Evolutionary conservation across 2,113 vertebrate genomes (phyloP).

Genomic region (Xerus inauris): DNA sequence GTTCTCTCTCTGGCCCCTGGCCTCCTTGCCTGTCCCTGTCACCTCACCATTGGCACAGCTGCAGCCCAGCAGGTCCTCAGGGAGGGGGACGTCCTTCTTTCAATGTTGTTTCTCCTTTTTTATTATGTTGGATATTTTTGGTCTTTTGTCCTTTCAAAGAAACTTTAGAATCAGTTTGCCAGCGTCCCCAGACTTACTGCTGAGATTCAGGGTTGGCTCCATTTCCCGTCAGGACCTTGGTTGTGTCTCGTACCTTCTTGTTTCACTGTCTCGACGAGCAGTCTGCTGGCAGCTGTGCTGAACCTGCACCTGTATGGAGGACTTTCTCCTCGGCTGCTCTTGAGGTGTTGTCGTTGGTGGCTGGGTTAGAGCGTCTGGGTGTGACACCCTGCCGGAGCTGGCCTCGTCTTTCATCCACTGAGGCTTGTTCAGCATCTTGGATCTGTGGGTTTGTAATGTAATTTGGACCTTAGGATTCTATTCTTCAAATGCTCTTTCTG

Average conservation of each 20-base stretch:
- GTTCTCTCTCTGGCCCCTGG: not conserved
- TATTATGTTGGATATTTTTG: too few species aligned
- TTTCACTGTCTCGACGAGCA: too few species aligned
- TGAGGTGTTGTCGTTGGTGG: not conserved
- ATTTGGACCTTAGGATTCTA: not conserved
- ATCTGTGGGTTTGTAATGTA: not conserved
- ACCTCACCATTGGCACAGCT: fast-evolving
- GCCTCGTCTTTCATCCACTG: not conserved
- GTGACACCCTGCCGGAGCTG: not conserved
- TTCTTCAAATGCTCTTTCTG: not conserved
- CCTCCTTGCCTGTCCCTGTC: not conserved
- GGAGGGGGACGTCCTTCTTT: fast-evolving
- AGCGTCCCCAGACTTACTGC: not conserved
- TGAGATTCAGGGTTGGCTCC: not conserved
- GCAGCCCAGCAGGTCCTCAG: too few species aligned
- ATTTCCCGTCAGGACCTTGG: not conserved
- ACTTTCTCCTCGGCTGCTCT: not conserved
- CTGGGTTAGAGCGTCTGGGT: too few species aligned
- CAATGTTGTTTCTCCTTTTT: not conserved
- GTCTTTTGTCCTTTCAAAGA: too few species aligned
- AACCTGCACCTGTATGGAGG: not conserved
- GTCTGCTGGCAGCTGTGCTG: not conserved
- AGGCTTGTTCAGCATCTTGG: not conserved
- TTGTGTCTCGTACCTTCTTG: not conserved
- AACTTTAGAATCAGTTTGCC: too few species aligned